These are phyloP conservation scores for Pseudorhombus dupliciocellatus DNA, from an alignment of 2,113 vertebrate genomes.

Conservation along the genomic window DNA sequence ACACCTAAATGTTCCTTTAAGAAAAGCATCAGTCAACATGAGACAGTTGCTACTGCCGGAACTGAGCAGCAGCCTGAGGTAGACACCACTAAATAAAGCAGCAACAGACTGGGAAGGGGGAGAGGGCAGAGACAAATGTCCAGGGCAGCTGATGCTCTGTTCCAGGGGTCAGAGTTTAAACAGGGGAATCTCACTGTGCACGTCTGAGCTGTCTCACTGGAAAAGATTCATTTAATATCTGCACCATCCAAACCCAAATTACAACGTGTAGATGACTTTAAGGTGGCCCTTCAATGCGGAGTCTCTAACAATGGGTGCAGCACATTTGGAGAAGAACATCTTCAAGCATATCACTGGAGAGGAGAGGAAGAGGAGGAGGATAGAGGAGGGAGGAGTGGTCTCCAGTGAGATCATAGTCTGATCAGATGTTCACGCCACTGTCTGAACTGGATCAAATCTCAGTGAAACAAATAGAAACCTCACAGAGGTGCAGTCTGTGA, in stretches of 20 bases:
- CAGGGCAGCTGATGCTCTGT: constrained; percentile 31
- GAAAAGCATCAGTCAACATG: not conserved
- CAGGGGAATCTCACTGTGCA: constrained; percentile 9
- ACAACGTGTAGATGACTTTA: constrained; percentile 14
- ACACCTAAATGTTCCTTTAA: not conserved
- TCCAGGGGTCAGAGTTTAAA: constrained; percentile 49
- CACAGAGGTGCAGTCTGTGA: too few species aligned
- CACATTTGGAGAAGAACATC: not conserved
- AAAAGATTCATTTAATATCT: constrained; percentile 15
- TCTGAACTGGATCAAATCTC: not conserved
- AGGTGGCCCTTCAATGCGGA: constrained; percentile 43
- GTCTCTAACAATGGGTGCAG: constrained; percentile 26
- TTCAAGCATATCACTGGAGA: not conserved
- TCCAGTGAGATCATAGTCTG: constrained; percentile 33
- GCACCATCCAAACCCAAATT: constrained; percentile 11
- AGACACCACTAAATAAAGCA: not conserved
- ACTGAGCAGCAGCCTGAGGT: constrained; percentile 26
- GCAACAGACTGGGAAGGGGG: not conserved
- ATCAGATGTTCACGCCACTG: constrained; percentile 23
- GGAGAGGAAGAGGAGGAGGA: not conserved
- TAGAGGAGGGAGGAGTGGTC: not conserved
- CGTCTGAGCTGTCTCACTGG: constrained; percentile 34
- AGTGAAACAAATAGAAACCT: not conserved
- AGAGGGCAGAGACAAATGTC: constrained; percentile 20
- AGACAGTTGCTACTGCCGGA: not conserved